Evolutionary conservation across 2,113 vertebrate species (phyloP), one percentile per base, ranked within the genome.

Genomic region (Ariopsis seemanni): DNA sequence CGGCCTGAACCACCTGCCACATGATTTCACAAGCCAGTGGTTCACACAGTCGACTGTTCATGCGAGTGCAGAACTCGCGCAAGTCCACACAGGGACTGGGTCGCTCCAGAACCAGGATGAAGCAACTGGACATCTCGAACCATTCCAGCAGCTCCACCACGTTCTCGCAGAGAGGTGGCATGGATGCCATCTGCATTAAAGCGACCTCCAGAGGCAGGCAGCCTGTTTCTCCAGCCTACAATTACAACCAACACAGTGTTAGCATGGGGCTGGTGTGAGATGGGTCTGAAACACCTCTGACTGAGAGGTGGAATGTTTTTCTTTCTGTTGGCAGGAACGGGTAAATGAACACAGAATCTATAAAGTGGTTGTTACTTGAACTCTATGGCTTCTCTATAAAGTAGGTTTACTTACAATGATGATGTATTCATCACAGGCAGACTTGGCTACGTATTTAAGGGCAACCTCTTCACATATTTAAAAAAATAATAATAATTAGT

Each of bases 11-110:
- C 62, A 92, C 91, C 72, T 94, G 93, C 2, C 71, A 63, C 75
- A 94, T 92, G 27, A 94, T 89, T 1, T 60, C 77, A 53, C 84
- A 65, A 0, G 88, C 91, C 34, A 87, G 0, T 0, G 53, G 55
- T 85, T 94, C 93, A 48, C 63, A 53, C 30, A 18, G 75, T 1
- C 83, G 58, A 0, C 91, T 86, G 10, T 75, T 25, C 8, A 12
- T 5, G 11, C 20, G 0, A 1, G 72, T 71, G 75, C 90, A 89
- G 67, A 91, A 91, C 14, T 90, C 91, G 12, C 87, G 90, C 25
- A 94, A 75, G 83, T 94, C 92, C 81, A 91, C 89, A 57, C 90
- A 92, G 5, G 90, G 87, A 0, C 88, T 55, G 0, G 93, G 92
- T 8, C 87, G 83, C 84, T 94, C 93, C 90, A 94, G 82, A 57